Base-by-base conservation (phyloP, 2,888 invertebrate species). In the Polydrusus tereticollis region DNA sequence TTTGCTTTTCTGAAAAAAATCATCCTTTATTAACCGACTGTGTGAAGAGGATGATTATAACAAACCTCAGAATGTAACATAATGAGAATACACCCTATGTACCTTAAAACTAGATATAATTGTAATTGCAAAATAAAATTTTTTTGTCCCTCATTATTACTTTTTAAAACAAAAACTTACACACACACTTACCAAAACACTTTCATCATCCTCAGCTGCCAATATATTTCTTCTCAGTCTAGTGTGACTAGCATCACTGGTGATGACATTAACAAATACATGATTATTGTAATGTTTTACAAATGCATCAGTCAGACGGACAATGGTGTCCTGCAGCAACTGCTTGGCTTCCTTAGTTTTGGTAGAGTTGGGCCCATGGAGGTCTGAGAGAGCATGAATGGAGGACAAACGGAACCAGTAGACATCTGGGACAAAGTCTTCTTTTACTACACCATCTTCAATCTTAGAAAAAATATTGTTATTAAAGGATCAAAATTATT, bases 241-340 rank as follows among this genome's bases (percentile, higher is more conserved):
- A 0, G 90, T 90, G 81, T 92, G 91, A 57, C 88, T 89, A 5
- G 89, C 89, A 84, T 92, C 91, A 63, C 90, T 92, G 1, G 89
- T 88, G 55, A 93, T 88, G 8, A 88, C 89, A 12, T 90, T 88
- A 76, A 94, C 87, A 21, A 93, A 79, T 23, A 90, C 91, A 8
- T 87, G 85, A 0, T 87, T 88, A 68, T 88, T 87, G 78, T 90
- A 91, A 0, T 88, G 88, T 76, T 88, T 88, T 58, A 84, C 84
- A 72, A 90, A 89, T 0, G 89, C 89, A 10, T 84, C 81, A 63
- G 87, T 88, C 20, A 92, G 80, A 0, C 87, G 86, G 36, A 85
- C 80, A 16, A 91, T 83, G n/a, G 88, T 87, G 41, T 80, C 86
- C 84, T 89, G 88, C 20, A 93, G 82, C 14, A 93, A 82, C 74